Conservation (phyloP, 2,888 invertebrate species). For the Lycaena phlaeas region DNA sequence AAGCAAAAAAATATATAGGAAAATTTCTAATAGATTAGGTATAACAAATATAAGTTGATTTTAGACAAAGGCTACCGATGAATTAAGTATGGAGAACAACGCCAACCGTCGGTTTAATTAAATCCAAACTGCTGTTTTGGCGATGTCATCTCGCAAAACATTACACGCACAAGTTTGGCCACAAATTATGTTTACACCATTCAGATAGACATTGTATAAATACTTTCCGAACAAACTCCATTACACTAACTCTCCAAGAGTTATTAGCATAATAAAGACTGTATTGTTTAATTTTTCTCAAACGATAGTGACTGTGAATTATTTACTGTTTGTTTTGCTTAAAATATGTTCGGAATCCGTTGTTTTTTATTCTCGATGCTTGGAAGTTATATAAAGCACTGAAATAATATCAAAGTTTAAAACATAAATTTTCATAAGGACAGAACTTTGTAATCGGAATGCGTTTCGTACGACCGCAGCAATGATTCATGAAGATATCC, state of each 20-base stretch:
- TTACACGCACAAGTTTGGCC: conserved; percentile 55
- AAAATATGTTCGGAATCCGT: too few relatives aligned
- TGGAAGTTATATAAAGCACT: too few relatives aligned
- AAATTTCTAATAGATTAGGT: too few relatives aligned
- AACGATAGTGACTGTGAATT: too few relatives aligned
- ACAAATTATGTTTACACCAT: conserved; percentile 67
- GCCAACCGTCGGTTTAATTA: conserved; percentile 36
- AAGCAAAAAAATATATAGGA: too few relatives aligned
- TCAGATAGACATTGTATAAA: conserved; percentile 60
- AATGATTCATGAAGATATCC: conserved; percentile 21
- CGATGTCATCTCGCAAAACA: conserved; percentile 46
- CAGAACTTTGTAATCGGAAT: conserved; percentile 35
- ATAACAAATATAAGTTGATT: too few relatives aligned
- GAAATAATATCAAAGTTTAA: conserved; percentile 31
- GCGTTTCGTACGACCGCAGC: conserved; percentile 18
- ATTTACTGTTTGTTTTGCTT: too few relatives aligned
- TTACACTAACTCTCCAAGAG: conserved; percentile 55
- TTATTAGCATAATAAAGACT: conserved; percentile 57
- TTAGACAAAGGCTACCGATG: conserved; percentile 1
- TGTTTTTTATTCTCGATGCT: too few relatives aligned
- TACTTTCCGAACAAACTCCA: conserved; percentile 53
- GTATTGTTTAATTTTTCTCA: too few relatives aligned
- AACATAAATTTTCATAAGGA: conserved; percentile 59
- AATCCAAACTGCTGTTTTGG: conserved; percentile 45
- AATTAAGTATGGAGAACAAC: conserved; percentile 1